Evolutionary conservation across 1,140 invertebrate species (phyloP), one percentile per base, ranked within the genome.

Genomic region (Sycobia sp.): DNA sequence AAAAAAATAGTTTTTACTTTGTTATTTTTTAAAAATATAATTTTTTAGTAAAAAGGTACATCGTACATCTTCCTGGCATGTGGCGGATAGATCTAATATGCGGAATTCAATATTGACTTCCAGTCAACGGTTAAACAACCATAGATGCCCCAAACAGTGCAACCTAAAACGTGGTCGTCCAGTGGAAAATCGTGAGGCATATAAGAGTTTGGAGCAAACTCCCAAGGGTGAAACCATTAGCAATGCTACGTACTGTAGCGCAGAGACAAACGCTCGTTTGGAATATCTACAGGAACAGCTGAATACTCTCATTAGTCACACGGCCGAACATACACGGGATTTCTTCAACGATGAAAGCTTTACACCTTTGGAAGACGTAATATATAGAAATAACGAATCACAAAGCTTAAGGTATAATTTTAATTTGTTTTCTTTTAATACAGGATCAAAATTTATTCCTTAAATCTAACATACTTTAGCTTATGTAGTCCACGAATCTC

Each of bases 211-310:
- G 0, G 38, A 51, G 25, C 22, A 44, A 10, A 46, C 50, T 10
- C 39, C 62, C 25, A 65, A 46, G 23, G 13, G 16, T 11, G 63
- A 55, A 23, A 2, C 1, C 5, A 9, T 10, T 0, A 18, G 46
- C 0, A 27, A 25, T 23, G 34, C 47, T 43, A 68, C 72, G 1
- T 68, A 71, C 5, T 78, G 74, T 54, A 77, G 73, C 56, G 71
- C 71, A 1, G 71, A 73, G 38, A 79, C 75, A 5, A 79, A 76
- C 46, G 68, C 71, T 3, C 66, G 73, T 47, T 59, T 79, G 8
- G 66, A 76, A 51, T 75, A 73, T 56, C 58, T 80, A 7, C 76
- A 76, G 27, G 57, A 78, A 61, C 73, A 80, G 44, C 67, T 78
- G 14, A 72, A 76, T 23, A 67, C 69, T 7, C 39, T 76, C 4